Conservation (phyloP, 2,888 invertebrate species). For the Cepaea hortensis region DNA sequence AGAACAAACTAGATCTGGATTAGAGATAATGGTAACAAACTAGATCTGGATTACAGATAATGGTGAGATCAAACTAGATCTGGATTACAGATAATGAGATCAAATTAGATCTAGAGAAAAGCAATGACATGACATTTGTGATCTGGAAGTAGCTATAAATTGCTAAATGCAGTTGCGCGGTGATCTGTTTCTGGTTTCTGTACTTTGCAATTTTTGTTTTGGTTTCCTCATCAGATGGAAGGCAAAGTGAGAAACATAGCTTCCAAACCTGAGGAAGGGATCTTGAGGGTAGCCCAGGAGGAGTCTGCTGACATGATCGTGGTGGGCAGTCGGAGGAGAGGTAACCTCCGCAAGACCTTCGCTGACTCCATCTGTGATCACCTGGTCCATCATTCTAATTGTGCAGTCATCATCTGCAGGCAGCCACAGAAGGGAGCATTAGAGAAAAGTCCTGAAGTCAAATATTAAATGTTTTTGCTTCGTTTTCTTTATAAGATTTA, state of each 20-base stretch:
- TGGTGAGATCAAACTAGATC: too few relatives aligned
- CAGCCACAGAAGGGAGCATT: not conserved
- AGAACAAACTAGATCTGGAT: too few relatives aligned
- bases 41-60: too few relatives aligned
- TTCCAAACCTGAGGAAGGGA: slow-evolving; percentile 49
- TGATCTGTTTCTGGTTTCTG: too few relatives aligned
- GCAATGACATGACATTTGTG: too few relatives aligned
- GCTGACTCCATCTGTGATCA: slow-evolving; percentile 51
- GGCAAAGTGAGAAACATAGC: slow-evolving; percentile 51
- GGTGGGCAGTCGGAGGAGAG: slow-evolving; percentile 45
- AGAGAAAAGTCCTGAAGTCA: not conserved
- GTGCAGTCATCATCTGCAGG: slow-evolving; percentile 49
- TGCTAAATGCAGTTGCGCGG: too few relatives aligned
- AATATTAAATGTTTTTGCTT: not conserved
- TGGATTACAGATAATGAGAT: too few relatives aligned
- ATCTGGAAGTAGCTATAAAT: too few relatives aligned
- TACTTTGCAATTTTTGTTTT: too few relatives aligned
- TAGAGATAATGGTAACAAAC: too few relatives aligned
- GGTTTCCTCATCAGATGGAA: slow-evolving; percentile 30
- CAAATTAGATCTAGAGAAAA: too few relatives aligned
- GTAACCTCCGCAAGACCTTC: slow-evolving; percentile 41
- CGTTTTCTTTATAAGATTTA: too few relatives aligned
- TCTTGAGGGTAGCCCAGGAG: slow-evolving; percentile 44
- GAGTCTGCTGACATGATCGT: slow-evolving; percentile 47
- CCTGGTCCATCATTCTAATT: slow-evolving; percentile 49